Percentiles rank a stretch among this genome's conserved stretches.
These are phyloP conservation scores for Lithophane ornitopus DNA, from an alignment of 2,888 invertebrate species.

Conservation along the genomic window DNA sequence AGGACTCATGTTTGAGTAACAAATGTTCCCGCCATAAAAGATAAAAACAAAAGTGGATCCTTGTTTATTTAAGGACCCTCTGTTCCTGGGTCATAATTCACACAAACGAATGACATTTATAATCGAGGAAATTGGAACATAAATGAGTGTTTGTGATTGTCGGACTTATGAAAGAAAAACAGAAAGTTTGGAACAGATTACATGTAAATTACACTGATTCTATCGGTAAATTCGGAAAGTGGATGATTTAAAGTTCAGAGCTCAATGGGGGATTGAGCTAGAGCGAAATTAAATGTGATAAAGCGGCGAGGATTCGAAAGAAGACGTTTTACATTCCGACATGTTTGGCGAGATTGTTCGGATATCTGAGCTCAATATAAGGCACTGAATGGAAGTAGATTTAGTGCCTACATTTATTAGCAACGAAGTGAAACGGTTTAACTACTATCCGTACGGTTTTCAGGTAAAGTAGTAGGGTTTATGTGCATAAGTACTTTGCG, in stretches of 20 bases:
- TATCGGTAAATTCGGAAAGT: conserved; percentile 40
- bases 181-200: conserved; percentile 46
- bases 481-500: neutral
- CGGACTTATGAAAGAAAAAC: conserved; percentile 35
- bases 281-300: conserved; percentile 59
- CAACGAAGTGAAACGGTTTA: conserved; percentile 12
- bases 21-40: conserved; percentile 39
- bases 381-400: conserved; percentile 36
- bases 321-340: conserved; percentile 60
- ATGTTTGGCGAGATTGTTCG: conserved; percentile 48
- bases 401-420: conserved; percentile 37
- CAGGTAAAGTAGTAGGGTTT: conserved; percentile 11
- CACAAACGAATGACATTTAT: conserved; percentile 29
- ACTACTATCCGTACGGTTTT: conserved; percentile 10
- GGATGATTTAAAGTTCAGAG: conserved; percentile 42
- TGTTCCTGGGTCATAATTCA: conserved; percentile 37
- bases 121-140: conserved; percentile 46
- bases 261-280: conserved; percentile 18
- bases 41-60: conserved; percentile 33
- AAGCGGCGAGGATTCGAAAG: conserved; percentile 41
- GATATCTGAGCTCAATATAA: conserved; percentile 51
- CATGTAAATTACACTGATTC: conserved; percentile 48
- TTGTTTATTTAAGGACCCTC: conserved; percentile 41
- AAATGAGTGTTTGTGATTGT: conserved; percentile 47
- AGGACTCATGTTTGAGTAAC: conserved; percentile 40